A percentile compares a stretch with the other conserved stretches of the same genome.
Conservation (phyloP, 2,113 vertebrate species). For the Embiotoca jacksoni region DNA sequence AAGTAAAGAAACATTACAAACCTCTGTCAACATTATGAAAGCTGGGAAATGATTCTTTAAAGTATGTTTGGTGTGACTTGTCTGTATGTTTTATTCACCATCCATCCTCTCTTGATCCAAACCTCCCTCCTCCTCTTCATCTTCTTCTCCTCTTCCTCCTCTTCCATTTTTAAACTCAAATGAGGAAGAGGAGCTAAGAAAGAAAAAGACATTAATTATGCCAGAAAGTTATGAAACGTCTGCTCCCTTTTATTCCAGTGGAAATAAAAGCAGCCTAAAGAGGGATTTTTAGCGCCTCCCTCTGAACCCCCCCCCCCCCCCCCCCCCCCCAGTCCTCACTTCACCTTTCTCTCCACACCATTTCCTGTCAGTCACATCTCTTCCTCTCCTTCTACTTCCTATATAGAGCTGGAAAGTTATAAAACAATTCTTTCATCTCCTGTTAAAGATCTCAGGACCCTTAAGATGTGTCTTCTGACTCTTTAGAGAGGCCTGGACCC, state of each 20-base stretch:
- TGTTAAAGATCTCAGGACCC: too few species aligned
- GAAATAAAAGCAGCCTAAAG: too few species aligned
- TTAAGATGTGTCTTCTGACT: too few species aligned
- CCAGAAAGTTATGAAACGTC: slow-evolving; percentile 7
- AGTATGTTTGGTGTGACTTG: not conserved
- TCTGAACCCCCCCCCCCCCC: too few species aligned
- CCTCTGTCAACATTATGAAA: not conserved
- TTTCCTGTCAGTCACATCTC: too few species aligned
- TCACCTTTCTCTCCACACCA: too few species aligned
- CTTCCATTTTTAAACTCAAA: slow-evolving; percentile 18
- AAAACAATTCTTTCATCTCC: too few species aligned
- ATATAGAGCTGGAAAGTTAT: too few species aligned
- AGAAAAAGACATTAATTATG: not conserved
- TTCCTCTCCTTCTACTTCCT: too few species aligned
- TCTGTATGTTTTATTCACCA: not conserved
- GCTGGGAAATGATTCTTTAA: not conserved
- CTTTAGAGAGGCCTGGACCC: too few species aligned
- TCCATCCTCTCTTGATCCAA: slow-evolving; percentile 1
- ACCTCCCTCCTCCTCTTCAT: not conserved
- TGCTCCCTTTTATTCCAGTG: not conserved
- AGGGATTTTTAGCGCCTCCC: too few species aligned
- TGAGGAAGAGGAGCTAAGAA: slow-evolving; percentile 13
- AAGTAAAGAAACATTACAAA: slow-evolving; percentile 84
- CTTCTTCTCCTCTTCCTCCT: slow-evolving; percentile 6
- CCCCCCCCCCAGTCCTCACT: too few species aligned